Conservation (phyloP, 30 jellyfish, hydroid and myxozoan genomes). For the Aurelia coerulea region DNA sequence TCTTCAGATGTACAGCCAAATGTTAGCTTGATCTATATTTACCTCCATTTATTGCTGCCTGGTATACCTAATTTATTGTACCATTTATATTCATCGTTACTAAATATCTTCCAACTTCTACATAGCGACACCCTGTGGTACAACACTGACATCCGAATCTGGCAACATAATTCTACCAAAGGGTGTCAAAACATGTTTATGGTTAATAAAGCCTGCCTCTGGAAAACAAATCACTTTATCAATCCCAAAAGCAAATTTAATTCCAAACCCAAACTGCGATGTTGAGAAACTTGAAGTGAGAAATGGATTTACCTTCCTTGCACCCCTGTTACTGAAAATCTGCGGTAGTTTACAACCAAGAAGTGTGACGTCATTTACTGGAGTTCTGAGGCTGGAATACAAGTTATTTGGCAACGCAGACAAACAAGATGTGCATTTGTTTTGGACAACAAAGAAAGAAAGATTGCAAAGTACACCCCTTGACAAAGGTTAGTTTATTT, state of each 20-base stretch:
- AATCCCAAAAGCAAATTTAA: conserved; percentile 45
- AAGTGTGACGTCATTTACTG: conserved; percentile 43
- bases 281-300: conserved; percentile 41
- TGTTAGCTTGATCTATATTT: no score
- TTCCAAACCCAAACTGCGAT: conserved; percentile 60
- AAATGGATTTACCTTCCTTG: conserved; percentile 64
- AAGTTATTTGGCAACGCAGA: conserved; percentile 16
- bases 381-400: conserved; percentile 36
- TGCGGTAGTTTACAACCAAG: conserved; percentile 54
- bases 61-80: no score
- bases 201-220: conserved; percentile 50
- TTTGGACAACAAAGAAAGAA: conserved; percentile 31
- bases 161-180: conserved; percentile 45
- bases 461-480: neutral
- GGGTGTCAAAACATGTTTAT: conserved; percentile 47
- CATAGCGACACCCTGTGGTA: conserved; percentile 61
- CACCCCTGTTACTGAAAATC: conserved; percentile 58
- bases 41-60: no score
- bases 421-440: conserved; percentile 19
- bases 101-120: no score
- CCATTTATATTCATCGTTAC: no score
- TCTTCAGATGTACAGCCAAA: no score
- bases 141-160: conserved; percentile 41
- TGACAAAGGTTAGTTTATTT: no score
- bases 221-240: conserved; percentile 52